phyloP scores from a whole-genome alignment of 1,140 invertebrate genomes.

The Microplitis mediator region DNA sequence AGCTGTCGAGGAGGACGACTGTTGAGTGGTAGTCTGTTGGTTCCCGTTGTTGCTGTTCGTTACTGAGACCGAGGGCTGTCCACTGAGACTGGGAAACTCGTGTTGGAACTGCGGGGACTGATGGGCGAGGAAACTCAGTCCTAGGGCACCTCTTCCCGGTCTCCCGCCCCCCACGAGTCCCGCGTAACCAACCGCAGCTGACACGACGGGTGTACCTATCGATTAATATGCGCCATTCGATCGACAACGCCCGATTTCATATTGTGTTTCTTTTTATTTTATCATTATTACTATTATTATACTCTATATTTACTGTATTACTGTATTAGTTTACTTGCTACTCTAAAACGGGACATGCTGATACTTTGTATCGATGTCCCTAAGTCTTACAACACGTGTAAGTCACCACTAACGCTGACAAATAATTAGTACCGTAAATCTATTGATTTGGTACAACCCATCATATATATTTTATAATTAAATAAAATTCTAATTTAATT shows the following conservation, averaged over 20 bases:
- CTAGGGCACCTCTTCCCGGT: constrained; percentile 50
- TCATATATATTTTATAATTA: too few species aligned
- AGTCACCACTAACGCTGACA: too few species aligned
- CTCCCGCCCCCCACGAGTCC: constrained; percentile 52
- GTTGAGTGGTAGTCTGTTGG: constrained; percentile 43
- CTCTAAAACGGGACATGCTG: too few species aligned
- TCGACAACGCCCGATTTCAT: constrained; percentile 30
- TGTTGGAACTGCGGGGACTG: constrained; percentile 81
- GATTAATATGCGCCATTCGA: constrained; percentile 41
- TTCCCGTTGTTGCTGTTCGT: constrained; percentile 35
- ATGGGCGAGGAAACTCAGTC: constrained; percentile 69
- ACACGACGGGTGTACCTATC: constrained; percentile 48
- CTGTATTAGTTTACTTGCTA: too few species aligned
- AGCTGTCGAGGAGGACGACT: constrained; percentile 41
- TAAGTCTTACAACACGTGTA: not conserved
- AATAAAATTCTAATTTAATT: too few species aligned
- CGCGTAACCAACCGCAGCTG: constrained; percentile 52
- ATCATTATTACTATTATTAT: constrained; percentile 5
- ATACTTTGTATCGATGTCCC: not conserved
- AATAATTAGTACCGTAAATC: too few species aligned
- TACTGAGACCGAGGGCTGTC: constrained; percentile 51
- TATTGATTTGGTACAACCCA: too few species aligned
- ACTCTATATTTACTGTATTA: not conserved
- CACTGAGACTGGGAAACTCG: constrained; percentile 80
- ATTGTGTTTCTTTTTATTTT: constrained; percentile 21